Evolutionary conservation across 2,888 invertebrate genomes (phyloP), one percentile per base, ranked within the genome.

Genomic region (Venustoraphidia nigricollis): DNA sequence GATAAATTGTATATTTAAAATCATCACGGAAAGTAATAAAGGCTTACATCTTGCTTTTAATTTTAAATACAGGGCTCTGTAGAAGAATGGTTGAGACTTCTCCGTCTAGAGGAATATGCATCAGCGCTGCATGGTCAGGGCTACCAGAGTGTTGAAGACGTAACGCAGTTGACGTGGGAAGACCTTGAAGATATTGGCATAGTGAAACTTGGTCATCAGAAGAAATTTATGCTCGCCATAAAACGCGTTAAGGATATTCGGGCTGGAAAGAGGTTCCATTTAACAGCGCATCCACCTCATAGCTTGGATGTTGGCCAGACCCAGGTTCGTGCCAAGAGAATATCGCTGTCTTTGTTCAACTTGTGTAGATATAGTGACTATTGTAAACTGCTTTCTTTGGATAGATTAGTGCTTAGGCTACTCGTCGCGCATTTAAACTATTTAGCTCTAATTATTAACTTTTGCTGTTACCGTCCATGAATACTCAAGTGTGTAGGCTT

Each of bases 161-260:
- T 96, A 48, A 89, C 91, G 36, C 91, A 94, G 62, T 79, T 98
- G 47, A 91, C 92, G 51, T 97, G 96, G 95, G 98, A 98, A 64
- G 98, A 98, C 71, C 77, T 98, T 63, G 97, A 98, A 72, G 97
- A 98, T 63, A 93, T 97, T 66, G 90, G 91, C 49, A 89, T 91
- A 60, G 87, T 90, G 27, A 83, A 89, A 61, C 70, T 91, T 62
- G 98, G 98, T 36, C 98, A 98, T 66, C 96, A 98, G 71, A 98
- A 98, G 77, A 93, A 96, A 73, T 86, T 98, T 57, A 79, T 94
- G 62, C 73, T 98, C 62, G 97, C 97, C 52, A 93, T 97, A 58
- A 96, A 96, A 68, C 79, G 95, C 66, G 84, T 97, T 47, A 94
- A 95, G 69, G 91, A 94, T 64, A 88, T 92, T 51, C 79, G 86